Conservation (phyloP, 2,113 vertebrate species). For the Phalacrocorax pelagicus region DNA sequence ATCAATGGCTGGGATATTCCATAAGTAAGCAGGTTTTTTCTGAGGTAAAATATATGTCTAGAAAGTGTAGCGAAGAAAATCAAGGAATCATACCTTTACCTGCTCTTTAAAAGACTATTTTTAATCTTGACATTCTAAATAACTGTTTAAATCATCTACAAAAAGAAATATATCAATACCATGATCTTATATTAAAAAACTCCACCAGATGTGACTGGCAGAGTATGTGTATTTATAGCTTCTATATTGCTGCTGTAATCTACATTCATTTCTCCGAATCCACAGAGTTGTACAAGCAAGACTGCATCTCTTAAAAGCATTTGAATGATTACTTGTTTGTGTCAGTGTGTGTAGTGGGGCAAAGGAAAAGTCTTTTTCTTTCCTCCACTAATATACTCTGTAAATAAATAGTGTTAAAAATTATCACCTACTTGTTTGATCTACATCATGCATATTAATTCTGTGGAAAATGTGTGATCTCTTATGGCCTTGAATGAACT, state of each 20-base stretch:
- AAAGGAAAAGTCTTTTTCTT: conserved; percentile 22
- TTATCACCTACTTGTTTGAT: conserved; percentile 14
- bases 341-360: conserved; percentile 40
- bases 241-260: conserved; percentile 67
- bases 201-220: conserved; percentile 49
- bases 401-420: conserved; percentile 40
- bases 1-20: conserved; percentile 4
- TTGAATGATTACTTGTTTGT: conserved; percentile 63
- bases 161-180: conserved; percentile 61
- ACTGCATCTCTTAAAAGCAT: conserved; percentile 61
- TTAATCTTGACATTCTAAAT: conserved; percentile 69
- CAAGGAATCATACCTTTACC: conserved; percentile 20
- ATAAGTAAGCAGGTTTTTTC: background rate
- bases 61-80: conserved; percentile 1
- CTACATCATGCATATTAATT: conserved; percentile 13
- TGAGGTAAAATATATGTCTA: background rate
- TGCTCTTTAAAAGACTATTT: conserved; percentile 57
- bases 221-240: conserved; percentile 65
- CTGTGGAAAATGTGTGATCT: background rate
- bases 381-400: background rate
- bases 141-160: conserved; percentile 48
- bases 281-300: conserved; percentile 42
- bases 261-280: conserved; percentile 66
- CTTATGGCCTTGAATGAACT: conserved; percentile 20
- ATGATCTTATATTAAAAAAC: conserved; percentile 42